Percentiles rank a stretch among this genome's conserved stretches.
Evolutionary conservation across 2,888 invertebrate genomes (phyloP).

Genomic region (Thysanoteuthis rhombus): DNA sequence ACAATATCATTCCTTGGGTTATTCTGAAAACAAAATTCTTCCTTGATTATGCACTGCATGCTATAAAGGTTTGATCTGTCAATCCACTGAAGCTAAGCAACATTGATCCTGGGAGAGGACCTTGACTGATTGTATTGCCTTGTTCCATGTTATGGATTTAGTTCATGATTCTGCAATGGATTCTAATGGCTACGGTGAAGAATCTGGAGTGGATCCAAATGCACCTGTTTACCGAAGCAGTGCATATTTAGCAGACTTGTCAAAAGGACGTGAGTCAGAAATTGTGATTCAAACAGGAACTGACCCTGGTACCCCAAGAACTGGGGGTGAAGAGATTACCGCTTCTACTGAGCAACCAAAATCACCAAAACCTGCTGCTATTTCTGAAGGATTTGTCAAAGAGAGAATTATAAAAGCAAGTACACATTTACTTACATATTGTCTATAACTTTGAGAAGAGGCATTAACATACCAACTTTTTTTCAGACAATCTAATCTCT

Average conservation of each 20-base stretch:
- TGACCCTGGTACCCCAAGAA: not conserved
- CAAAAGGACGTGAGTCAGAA: not conserved
- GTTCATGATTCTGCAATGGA: not conserved
- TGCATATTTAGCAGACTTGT: not conserved
- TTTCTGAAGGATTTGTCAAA: slow-evolving; percentile 30
- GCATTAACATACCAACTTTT: too few relatives aligned
- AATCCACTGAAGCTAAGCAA: too few relatives aligned
- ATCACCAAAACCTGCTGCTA: not conserved
- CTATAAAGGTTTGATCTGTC: not conserved
- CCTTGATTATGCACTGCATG: not conserved
- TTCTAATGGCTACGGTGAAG: not conserved
- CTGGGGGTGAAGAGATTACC: not conserved
- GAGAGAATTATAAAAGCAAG: slow-evolving; percentile 29
- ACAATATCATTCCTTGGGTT: not conserved
- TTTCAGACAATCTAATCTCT: not conserved
- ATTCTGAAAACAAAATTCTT: not conserved
- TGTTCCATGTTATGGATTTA: not conserved
- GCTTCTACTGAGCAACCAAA: not conserved
- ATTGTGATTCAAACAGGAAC: not conserved
- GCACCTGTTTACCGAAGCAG: not conserved
- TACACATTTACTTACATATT: slow-evolving; percentile 17
- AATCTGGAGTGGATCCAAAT: not conserved
- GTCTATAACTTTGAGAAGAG: too few relatives aligned
- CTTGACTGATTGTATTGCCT: not conserved
- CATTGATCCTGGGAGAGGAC: not conserved